Base-by-base conservation (phyloP, 2,888 invertebrate species). In the Napeogenes sylphis region DNA sequence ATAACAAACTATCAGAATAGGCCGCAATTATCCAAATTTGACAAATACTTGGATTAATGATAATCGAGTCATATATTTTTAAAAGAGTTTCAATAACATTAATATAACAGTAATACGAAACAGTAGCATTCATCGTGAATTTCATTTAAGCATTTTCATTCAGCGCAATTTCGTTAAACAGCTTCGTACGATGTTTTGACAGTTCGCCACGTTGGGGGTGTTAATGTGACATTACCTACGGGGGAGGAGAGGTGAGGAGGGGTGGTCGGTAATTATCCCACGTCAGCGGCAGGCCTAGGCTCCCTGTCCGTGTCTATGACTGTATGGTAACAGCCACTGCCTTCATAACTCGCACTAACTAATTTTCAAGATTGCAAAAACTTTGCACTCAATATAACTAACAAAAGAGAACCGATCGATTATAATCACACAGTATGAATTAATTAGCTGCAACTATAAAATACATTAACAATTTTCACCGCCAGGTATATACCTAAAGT, bases 221-320 rank as follows among this genome's bases (percentile, higher is more conserved):
- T 84, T 90, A 90, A 90, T 90, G 84, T 89, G 87, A 87, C 90
- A 89, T 89, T 87, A 87, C 84, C 72, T 64, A 68, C 70, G 59
- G 68, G 68, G 69, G 70, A 62, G 68, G 60, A 62, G 64, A 51
- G 68, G 61, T 65, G 59, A 70, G 70, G 72, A 73, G 70, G 73
- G 78, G 75, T 74, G 77, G 76, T 73, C 78, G 83, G 87, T 90
- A 90, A 90, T 90, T 90, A 90, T 87, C 85, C 84, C 87, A 84
- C 84, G 90, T 90, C 90, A 90, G 69, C 74, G 74, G 77, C 90
- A 90, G 89, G 79, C 89, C 86, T 87, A 87, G 87, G 82, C 82
- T 72, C 78, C 81, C 82, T 81, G 81, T 80, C 80, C 82, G 76
- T 78, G 78, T 78, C 83, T 81, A 76, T 75, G 77, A 75, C 77